phyloP scores from a whole-genome alignment of 2,797 vertebrate species.

The Mormyrops attenuatus region DNA sequence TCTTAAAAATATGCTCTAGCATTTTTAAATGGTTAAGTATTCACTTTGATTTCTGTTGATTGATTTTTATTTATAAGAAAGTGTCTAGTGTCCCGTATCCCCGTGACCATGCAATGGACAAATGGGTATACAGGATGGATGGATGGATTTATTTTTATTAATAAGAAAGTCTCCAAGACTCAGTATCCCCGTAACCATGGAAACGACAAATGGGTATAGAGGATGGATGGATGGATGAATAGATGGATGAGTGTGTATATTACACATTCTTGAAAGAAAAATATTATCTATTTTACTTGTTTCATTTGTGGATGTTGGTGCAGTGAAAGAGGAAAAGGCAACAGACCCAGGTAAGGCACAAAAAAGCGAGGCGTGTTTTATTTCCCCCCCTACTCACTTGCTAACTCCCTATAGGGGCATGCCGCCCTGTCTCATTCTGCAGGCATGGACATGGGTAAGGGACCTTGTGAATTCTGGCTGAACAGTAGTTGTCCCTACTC shows the following conservation, averaged over 20 bases:
- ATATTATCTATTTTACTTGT: not conserved
- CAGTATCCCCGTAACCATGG: too few species aligned
- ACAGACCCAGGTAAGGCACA: not conserved
- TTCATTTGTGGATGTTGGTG: not conserved
- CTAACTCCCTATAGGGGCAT: too few species aligned
- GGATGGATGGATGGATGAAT: too few species aligned
- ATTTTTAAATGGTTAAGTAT: not conserved
- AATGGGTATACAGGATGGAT: not conserved
- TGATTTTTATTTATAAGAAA: not conserved
- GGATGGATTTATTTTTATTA: not conserved
- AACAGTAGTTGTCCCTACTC: too few species aligned
- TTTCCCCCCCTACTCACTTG: not conserved
- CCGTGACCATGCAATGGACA: not conserved
- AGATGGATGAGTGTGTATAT: not conserved
- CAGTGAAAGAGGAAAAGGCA: not conserved
- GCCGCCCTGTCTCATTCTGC: too few species aligned
- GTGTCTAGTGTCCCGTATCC: not conserved
- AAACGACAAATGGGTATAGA: too few species aligned
- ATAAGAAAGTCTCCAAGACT: too few species aligned
- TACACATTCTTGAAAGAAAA: not conserved
- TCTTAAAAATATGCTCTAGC: not conserved
- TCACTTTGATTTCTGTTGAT: not conserved
- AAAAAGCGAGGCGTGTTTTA: not conserved
- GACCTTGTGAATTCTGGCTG: too few species aligned
- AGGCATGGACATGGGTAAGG: too few species aligned